Conservation (phyloP, 1,140 invertebrate genomes). For the Drosophila tropicalis region DNA sequence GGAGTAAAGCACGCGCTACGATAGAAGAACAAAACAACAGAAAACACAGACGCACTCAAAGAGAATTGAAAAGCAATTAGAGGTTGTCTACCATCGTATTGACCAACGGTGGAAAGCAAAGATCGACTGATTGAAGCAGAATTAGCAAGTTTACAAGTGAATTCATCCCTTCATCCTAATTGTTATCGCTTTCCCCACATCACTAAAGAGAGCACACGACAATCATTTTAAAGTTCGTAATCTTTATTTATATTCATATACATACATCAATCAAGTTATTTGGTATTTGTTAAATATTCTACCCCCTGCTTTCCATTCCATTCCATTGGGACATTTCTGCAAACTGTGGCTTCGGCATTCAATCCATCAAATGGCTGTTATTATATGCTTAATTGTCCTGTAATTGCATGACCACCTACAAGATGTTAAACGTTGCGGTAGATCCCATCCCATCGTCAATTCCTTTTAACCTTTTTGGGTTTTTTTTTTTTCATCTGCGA, state of each 20-base stretch:
- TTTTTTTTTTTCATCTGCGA: background rate
- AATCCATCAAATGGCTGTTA: slow-evolving; percentile 71
- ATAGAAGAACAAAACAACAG: slow-evolving; percentile 18
- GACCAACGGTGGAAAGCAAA: background rate
- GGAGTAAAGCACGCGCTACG: slow-evolving; percentile 66
- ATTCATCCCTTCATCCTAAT: background rate
- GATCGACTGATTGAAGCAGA: slow-evolving; percentile 18
- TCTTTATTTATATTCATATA: too few species aligned
- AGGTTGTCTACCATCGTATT: background rate
- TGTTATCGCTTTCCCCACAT: background rate
- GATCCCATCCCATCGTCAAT: slow-evolving; percentile 29
- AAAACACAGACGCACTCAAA: slow-evolving; percentile 33
- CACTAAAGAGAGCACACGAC: background rate
- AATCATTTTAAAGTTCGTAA: too few species aligned
- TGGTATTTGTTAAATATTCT: background rate
- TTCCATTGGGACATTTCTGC: background rate
- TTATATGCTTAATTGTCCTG: slow-evolving; percentile 76
- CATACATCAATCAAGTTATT: too few species aligned
- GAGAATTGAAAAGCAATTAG: slow-evolving; percentile 63
- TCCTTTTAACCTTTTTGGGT: slow-evolving; percentile 60
- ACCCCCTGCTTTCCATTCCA: background rate
- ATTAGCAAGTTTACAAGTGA: slow-evolving; percentile 14
- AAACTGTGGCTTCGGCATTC: slow-evolving; percentile 4
- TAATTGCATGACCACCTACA: slow-evolving; percentile 56
- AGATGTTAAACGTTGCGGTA: slow-evolving; percentile 44